Conservation (phyloP, 2,113 vertebrate genomes). For the Egretta garzetta region DNA sequence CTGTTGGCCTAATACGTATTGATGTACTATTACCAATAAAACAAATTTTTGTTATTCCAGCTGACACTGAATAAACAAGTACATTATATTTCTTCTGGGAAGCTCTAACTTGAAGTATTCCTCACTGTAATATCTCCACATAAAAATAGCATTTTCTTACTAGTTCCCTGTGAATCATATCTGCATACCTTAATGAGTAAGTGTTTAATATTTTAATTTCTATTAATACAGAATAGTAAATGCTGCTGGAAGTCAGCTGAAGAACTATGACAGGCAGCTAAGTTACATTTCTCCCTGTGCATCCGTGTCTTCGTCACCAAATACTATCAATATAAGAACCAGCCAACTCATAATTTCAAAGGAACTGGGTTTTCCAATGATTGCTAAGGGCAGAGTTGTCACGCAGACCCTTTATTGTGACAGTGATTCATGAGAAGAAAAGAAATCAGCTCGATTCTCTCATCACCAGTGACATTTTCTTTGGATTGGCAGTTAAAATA, state of each 20-base stretch:
- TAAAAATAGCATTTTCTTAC: constrained; percentile 35
- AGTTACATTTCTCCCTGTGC: not conserved
- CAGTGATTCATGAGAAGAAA: constrained; percentile 50
- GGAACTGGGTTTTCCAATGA: constrained; percentile 18
- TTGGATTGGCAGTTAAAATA: constrained; percentile 5
- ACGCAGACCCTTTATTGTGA: constrained; percentile 26
- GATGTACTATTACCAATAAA: not conserved
- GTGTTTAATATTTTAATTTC: constrained; percentile 64
- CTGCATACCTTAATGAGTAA: constrained; percentile 54
- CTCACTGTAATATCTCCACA: not conserved
- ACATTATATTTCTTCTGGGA: not conserved
- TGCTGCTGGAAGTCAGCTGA: constrained; percentile 28
- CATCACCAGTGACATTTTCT: constrained; percentile 41
- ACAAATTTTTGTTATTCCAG: not conserved
- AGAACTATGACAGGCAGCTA: not conserved
- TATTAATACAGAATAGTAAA: constrained; percentile 47
- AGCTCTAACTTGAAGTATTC: not conserved
- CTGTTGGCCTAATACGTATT: constrained; percentile 18
- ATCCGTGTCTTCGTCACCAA: not conserved
- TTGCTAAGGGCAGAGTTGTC: constrained; percentile 53
- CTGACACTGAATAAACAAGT: constrained; percentile 30
- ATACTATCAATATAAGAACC: not conserved
- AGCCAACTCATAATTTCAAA: constrained; percentile 37
- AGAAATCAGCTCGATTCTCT: constrained; percentile 43
- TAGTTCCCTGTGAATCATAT: not conserved